phyloP scores from a whole-genome alignment of 2,888 invertebrate genomes.

The Yponomeuta malinellus region DNA sequence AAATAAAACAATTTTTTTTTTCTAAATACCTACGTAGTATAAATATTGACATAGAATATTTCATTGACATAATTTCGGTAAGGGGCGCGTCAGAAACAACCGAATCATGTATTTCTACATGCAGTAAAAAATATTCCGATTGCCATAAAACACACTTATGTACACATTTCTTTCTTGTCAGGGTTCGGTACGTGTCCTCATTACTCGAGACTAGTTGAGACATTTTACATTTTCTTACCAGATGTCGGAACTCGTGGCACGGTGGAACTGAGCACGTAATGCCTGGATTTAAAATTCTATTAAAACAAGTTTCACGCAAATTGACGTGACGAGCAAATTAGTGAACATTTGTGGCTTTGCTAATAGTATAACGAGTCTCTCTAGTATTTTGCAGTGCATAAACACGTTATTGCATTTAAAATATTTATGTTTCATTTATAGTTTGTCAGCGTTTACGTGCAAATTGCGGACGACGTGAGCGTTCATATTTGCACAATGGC shows the following conservation, averaged over 20 bases:
- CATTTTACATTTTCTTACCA: conserved; percentile 11
- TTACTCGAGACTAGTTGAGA: conserved; percentile 34
- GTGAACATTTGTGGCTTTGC: neutral
- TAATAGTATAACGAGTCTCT: neutral
- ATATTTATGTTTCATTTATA: conserved; percentile 10
- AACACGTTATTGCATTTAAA: conserved; percentile 4
- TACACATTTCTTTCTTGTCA: conserved; percentile 51
- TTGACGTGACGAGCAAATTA: neutral
- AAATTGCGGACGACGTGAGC: conserved; percentile 26
- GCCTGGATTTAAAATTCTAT: neutral
- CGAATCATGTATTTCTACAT: conserved; percentile 18
- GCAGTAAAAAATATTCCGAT: conserved; percentile 38
- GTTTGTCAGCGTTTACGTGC: neutral
- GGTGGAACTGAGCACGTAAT: neutral
- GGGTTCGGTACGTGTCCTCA: conserved; percentile 48
- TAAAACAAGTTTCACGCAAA: neutral
- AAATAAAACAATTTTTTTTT: too few species aligned
- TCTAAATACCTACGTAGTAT: too few species aligned
- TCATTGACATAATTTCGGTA: too few species aligned
- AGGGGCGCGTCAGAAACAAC: conserved; percentile 15
- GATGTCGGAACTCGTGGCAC: neutral
- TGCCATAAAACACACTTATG: conserved; percentile 33
- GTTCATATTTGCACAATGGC: conserved; percentile 47
- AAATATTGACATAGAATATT: too few species aligned
- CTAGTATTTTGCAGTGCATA: neutral